Evolutionary conservation across 2,888 invertebrate species (phyloP), one percentile per base, ranked within the genome.

Genomic region (Lasius fuliginosus): DNA sequence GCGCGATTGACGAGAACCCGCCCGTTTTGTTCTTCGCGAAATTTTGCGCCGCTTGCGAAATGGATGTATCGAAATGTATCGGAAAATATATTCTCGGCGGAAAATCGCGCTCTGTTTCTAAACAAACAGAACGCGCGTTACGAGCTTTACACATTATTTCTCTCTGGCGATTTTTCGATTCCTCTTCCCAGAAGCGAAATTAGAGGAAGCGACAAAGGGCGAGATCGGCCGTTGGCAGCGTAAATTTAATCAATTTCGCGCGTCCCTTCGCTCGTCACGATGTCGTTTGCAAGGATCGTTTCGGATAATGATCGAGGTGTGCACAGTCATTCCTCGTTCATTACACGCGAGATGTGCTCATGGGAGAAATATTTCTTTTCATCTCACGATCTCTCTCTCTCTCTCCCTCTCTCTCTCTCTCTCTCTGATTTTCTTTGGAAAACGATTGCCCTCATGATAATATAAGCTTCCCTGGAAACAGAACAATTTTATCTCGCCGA

Each of bases 241-340:
- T 23, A 77, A 77, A 77, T 77, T 68, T 77, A 77, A 77, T 77
- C 77, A 77, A 77, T 77, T 58, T 77, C 40, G 40, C 42, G 6
- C 77, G 77, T 27, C 65, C 23, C 53, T 40, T 40, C 68, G 69
- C 69, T 56, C 77, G 56, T 77, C 77, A 77, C 42, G 56, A 68
- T 68, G 68, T 68, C 77, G 58, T 77, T 77, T 68, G 68, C 68
- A 40, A 77, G 40, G 11, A 65, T 65, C 76, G 67, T 65, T 76
- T 76, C 67, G 65, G 36, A 77, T 77, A 77, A 77, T 58, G 77
- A 77, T 56, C 77, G n/a, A 58, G 46, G 67, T 67, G 36, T 67
- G 56, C 69, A 30, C 46, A n/a, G 56, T 56, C 49, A 49, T 65
- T n/a, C n/a, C 27, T 9, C 15, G 40, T 27, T 40, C 53, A n/a